Conservation (phyloP, 92 coral and sea anemone species). For the Meandrina meandrites region DNA sequence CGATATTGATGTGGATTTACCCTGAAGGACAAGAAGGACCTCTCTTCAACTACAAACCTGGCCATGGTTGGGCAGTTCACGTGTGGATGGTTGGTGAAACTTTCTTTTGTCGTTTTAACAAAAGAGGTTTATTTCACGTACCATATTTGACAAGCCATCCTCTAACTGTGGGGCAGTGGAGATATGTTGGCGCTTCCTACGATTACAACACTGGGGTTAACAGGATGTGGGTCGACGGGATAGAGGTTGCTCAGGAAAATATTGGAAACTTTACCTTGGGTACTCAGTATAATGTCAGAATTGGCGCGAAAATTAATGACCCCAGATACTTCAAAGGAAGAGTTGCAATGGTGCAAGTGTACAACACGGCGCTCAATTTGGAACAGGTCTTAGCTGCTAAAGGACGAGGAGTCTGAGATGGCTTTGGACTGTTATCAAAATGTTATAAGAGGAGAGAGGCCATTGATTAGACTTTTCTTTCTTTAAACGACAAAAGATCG, state of each 20-base stretch:
- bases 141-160: background rate
- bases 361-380: slow-evolving; percentile 3
- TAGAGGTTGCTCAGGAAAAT: background rate
- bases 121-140: background rate
- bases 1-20: slow-evolving; percentile 30
- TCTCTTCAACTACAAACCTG: slow-evolving; percentile 25
- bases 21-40: slow-evolving; percentile 15
- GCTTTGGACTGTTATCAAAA: background rate
- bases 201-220: slow-evolving; percentile 23
- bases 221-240: slow-evolving; percentile 28
- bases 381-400: slow-evolving; percentile 16
- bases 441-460: too few relatives aligned
- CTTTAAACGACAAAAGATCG: too few relatives aligned
- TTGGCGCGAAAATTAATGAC: slow-evolving; percentile 24
- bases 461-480: too few relatives aligned
- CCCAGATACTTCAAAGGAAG: slow-evolving; percentile 20
- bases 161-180: slow-evolving; percentile 1
- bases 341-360: slow-evolving; percentile 33
- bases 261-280: background rate
- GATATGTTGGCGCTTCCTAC: slow-evolving; percentile 25
- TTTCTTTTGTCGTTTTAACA: background rate
- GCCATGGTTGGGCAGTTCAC: slow-evolving; percentile 25
- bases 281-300: slow-evolving; percentile 14
- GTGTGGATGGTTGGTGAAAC: background rate
- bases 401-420: background rate